Evolutionary conservation across 2,888 invertebrate genomes (phyloP), one percentile per base, ranked within the genome.

Genomic region (Zaprionus bogoriensis): DNA sequence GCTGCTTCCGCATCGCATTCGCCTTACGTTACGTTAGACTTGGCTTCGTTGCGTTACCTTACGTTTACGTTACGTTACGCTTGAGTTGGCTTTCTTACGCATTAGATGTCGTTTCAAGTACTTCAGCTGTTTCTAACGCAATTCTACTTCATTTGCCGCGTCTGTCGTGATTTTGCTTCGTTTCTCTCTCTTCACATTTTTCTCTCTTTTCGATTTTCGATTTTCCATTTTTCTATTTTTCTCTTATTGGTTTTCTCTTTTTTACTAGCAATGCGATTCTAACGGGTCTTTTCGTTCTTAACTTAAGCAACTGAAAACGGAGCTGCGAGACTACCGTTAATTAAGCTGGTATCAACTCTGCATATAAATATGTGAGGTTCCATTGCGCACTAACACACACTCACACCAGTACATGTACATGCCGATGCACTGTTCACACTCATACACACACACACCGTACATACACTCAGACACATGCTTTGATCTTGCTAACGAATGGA

Each of bases 351-450:
- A 32, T 51, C 20, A 39, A 39, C n/a, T 36, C 44, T 53, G 36
- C 27, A 38, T 58, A 41, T 20, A 48, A 14, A 48, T 30, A 70
- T 66, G 58, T 76, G 66, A 69, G 62, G 70, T 71, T 75, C 66
- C 76, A 82, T 70, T 64, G 80, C 82, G 77, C 83, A 79, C 65
- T 69, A 54, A 75, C 45, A 73, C 27, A 61, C 25, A 57, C 50
- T 45, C 54, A 53, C 14, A 42, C 30, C n/a, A n/a, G n/a, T n/a
- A n/a, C n/a, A n/a, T n/a, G n/a, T n/a, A n/a, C n/a, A n/a, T n/a
- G n/a, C n/a, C n/a, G n/a, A n/a, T n/a, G n/a, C n/a, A n/a, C n/a
- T n/a, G n/a, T n/a, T 52, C 17, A 64, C 32, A 50, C 38, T 57
- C 9, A 68, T 42, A 60, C 39, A 72, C 47, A 47, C 20, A 50